phyloP scores from a whole-genome alignment of 2,797 vertebrate species.

The Nannoperca australis region DNA sequence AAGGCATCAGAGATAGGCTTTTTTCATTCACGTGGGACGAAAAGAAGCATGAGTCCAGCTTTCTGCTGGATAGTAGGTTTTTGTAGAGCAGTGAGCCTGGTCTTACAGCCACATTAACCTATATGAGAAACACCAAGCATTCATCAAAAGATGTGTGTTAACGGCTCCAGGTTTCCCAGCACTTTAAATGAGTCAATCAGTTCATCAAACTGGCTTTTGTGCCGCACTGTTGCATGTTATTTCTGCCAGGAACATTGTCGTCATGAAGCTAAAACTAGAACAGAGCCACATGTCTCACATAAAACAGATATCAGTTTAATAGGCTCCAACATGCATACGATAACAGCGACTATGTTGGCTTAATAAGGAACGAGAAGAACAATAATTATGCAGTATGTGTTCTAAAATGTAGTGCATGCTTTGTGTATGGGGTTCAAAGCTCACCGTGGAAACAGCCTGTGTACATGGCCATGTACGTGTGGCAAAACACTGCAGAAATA shows the following conservation, averaged over 20 bases:
- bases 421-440: background rate
- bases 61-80: conserved; percentile 66
- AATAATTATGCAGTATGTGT: background rate
- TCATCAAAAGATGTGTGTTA: conserved; percentile 51
- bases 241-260: conserved; percentile 27
- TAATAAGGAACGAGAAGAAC: background rate
- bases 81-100: conserved; percentile 54
- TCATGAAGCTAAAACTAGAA: conserved; percentile 21
- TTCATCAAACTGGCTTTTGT: conserved; percentile 30
- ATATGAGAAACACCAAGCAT: conserved; percentile 54
- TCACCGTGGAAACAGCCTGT: too few species aligned
- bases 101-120: conserved; percentile 60
- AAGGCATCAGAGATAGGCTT: conserved; percentile 67
- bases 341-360: background rate
- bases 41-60: conserved; percentile 70
- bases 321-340: too few species aligned
- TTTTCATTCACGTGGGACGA: conserved; percentile 78
- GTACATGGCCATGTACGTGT: too few species aligned
- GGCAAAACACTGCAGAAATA: conserved; percentile 19
- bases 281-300: conserved; percentile 20
- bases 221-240: conserved; percentile 32
- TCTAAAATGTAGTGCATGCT: background rate
- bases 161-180: conserved; percentile 49
- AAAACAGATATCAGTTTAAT: background rate
- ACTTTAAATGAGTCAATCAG: conserved; percentile 38